phyloP scores from a whole-genome alignment of 2,888 invertebrate genomes.

The Zygaena filipendulae region DNA sequence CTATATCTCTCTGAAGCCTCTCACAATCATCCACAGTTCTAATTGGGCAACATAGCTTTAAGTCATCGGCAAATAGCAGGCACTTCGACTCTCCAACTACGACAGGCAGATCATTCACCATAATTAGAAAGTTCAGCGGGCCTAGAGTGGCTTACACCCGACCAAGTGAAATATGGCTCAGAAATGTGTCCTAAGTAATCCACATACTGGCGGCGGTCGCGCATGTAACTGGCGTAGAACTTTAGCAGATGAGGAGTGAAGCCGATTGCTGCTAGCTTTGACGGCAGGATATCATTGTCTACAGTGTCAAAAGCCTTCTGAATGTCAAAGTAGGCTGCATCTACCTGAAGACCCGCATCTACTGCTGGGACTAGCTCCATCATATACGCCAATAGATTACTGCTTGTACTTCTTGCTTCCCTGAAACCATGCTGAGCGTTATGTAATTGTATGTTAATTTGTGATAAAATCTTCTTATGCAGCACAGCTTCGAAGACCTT shows the following conservation, averaged over 20 bases:
- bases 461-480: too few species aligned
- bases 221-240: slow-evolving; percentile 7
- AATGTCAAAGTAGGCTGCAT: slow-evolving; percentile 10
- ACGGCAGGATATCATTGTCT: slow-evolving; percentile 9
- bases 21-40: too few species aligned
- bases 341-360: slow-evolving; percentile 4
- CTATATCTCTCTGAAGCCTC: too few species aligned
- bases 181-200: slow-evolving; percentile 4
- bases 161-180: slow-evolving; percentile 6
- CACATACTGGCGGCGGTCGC: slow-evolving; percentile 6
- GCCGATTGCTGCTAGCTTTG: too few species aligned
- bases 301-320: slow-evolving; percentile 11
- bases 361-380: slow-evolving; percentile 1
- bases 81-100: slow-evolving; percentile 1
- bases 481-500: too few species aligned
- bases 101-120: slow-evolving; percentile 7
- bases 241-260: slow-evolving; percentile 4
- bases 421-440: too few species aligned
- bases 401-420: slow-evolving; percentile 3
- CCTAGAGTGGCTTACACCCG: slow-evolving; percentile 9
- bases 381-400: slow-evolving; percentile 4
- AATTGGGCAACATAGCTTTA: too few species aligned
- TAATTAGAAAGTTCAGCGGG: too few species aligned
- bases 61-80: slow-evolving; percentile 1
- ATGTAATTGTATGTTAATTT: too few species aligned